These are phyloP conservation scores for Actinia equina DNA, from an alignment of 64 coral and sea anemone species.

Conservation along the genomic window DNA sequence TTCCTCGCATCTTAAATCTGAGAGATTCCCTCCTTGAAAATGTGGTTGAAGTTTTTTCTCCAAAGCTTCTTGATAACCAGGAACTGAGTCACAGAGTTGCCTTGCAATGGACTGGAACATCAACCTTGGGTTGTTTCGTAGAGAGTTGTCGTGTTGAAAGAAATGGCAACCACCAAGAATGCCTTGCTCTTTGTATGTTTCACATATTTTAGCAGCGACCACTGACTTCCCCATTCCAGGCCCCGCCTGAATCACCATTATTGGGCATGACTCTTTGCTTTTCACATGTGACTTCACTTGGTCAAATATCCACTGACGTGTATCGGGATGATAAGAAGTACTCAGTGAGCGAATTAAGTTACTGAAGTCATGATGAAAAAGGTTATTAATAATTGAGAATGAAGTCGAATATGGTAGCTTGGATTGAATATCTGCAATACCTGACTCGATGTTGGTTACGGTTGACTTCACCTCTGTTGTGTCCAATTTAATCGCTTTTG, in stretches of 20 bases:
- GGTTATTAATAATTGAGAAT: no score
- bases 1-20: not conserved
- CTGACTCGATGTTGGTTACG: no score
- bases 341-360: no score
- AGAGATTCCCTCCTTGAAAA: not conserved
- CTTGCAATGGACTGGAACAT: slow-evolving; percentile 60
- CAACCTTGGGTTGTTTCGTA: slow-evolving; percentile 34
- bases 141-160: slow-evolving; percentile 44
- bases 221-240: slow-evolving; percentile 69
- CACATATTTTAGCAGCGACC: slow-evolving; percentile 44
- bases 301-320: no score
- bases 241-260: slow-evolving; percentile 36
- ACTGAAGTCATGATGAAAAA: no score
- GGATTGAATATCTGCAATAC: no score
- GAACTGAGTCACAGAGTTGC: slow-evolving; percentile 31
- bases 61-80: slow-evolving; percentile 26
- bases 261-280: no score
- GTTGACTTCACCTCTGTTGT: no score
- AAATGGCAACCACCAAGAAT: slow-evolving; percentile 57
- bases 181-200: slow-evolving; percentile 1
- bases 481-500: no score
- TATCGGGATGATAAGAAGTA: no score
- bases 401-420: no score
- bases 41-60: slow-evolving; percentile 31
- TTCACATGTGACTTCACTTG: no score